These are phyloP conservation scores for Pelusios castaneus DNA, from an alignment of 2,113 vertebrate species.

Conservation along the genomic window DNA sequence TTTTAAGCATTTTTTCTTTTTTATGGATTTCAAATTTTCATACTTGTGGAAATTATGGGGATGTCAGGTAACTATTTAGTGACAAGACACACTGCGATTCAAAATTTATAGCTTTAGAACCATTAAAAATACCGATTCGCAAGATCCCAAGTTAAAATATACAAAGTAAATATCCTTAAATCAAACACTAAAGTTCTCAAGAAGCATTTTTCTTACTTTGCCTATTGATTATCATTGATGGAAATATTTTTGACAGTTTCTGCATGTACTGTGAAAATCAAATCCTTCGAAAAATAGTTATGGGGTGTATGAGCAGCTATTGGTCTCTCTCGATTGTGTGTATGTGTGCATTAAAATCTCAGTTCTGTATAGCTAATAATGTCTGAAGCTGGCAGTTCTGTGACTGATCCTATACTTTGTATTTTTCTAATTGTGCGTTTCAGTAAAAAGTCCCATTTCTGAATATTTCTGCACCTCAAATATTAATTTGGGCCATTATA, in stretches of 20 bases:
- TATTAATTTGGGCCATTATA: neutral
- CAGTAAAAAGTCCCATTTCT: neutral
- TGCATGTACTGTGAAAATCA: neutral
- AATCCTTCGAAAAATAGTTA: neutral
- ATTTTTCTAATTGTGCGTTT: neutral
- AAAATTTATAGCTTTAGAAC: neutral
- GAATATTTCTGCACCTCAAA: neutral
- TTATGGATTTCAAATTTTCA: neutral
- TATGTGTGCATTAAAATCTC: neutral
- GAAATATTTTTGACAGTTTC: neutral
- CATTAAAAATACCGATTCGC: neutral
- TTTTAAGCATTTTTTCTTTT: neutral
- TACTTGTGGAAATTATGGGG: neutral
- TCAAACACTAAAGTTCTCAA: neutral
- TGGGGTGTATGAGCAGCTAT: neutral
- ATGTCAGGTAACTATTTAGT: neutral
- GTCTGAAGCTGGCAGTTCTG: neutral
- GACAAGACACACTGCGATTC: neutral
- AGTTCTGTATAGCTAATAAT: neutral
- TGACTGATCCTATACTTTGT: neutral
- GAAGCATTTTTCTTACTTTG: neutral
- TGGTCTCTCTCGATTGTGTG: neutral
- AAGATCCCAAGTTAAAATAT: neutral
- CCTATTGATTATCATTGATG: neutral
- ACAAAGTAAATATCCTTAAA: neutral